Evolutionary conservation across 1,140 invertebrate genomes (phyloP), one percentile per base, ranked within the genome.

Genomic region (Drosophila jambulina): DNA sequence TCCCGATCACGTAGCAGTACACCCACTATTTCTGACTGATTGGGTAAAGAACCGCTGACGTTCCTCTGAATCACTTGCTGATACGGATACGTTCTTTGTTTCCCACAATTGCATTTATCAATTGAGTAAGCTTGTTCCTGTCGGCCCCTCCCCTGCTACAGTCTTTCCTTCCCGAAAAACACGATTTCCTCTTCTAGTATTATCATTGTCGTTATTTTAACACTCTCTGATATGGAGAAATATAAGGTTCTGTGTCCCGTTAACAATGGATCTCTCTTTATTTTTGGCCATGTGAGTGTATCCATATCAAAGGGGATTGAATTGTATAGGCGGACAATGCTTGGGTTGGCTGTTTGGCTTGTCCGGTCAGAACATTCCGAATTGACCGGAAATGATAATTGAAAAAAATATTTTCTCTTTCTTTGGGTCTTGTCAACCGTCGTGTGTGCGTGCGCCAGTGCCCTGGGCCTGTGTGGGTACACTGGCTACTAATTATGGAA

Each of bases 381-480:
- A 80, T 59, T 78, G 72, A 81, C 85, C 85, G 84, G 84, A 88
- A 88, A 90, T 84, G 84, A 88, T 88, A 88, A 88, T 88, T 87
- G 85, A 90, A 90, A 83, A 87, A 77, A 69, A 79, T 71, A 84
- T 88, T 75, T 68, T 81, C 78, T 64, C 53, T 61, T 75, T 82
- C 75, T 82, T 83, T 63, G 74, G 67, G 54, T 69, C 62, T 69
- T 75, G 71, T 78, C 71, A 70, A 70, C 63, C 57, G 19, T 42
- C 62, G 42, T 56, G 38, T 74, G 49, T 67, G 61, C 42, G 61
- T 75, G 59, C 64, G 45, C 36, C 51, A 15, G 29, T 34, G 49
- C 27, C n/a, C 59, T 40, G 49, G 46, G 58, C 23, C 15, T 43
- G 34, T 42, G 61, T 38, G 27, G 64, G 49, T 51, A 42, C 61